Base-by-base conservation (phyloP, 2,113 vertebrate genomes). In the Misgurnus mizolepis region DNA sequence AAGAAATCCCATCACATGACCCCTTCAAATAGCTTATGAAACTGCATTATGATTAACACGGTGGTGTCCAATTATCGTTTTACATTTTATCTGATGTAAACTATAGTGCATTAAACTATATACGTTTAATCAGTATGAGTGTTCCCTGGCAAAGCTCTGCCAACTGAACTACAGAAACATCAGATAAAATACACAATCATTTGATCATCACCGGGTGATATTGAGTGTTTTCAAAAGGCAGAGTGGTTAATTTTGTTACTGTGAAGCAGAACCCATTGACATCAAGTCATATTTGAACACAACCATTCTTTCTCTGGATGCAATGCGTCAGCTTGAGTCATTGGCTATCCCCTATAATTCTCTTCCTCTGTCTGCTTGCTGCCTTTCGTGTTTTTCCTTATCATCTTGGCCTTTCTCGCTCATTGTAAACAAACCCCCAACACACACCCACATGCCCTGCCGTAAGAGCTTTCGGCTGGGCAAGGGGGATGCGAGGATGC, bases 401-500 rank as follows among this genome's bases (percentile, higher is more conserved):
- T 82, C 27, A 68, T 72, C 80, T 74, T 55, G 4, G 18, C 72
- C 65, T 62, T 65, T 76, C 56, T 78, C 27, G 7, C 39, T 34
- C 27, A 18, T 27, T 53, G 47, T 73, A 72, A 56, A 62, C 64
- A 68, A 55, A 56, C 56, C 41, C 27, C 65, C 71, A 11, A 56
- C 67, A 76, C 82, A 11, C 75, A 22, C 58, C 61, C 75, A 40
- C 55, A 69, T 66, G 9, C 67, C 66, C 17, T 50, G 53, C 17
- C 22, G 66, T 18, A 64, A 76, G 70, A 62, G 81, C 14, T 43
- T 55, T 80, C 65, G 22, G 67, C 83, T 83, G 76, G 62, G 67
- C 75, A 65, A 82, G 87, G 81, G 72, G 84, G 88, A 91, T 72
- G 79, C 73, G 49, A 78, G 84, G 88, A 91, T 72, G 79, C 73